Evolutionary conservation across 2,888 invertebrate species (phyloP).

Genomic region (Leptinotarsa haldemani): DNA sequence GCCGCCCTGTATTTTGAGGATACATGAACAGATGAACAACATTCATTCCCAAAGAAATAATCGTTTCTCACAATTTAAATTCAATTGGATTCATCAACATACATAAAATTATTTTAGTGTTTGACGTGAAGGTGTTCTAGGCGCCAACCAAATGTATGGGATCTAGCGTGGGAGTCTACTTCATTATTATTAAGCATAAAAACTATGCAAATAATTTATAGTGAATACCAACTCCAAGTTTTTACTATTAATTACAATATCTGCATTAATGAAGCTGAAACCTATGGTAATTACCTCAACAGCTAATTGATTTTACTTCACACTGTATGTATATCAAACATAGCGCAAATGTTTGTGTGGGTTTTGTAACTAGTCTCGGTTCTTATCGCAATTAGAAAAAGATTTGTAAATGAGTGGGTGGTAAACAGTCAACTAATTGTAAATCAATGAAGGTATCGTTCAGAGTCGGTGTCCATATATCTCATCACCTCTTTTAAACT

Average conservation of each 20-base stretch:
- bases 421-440: not conserved
- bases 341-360: conserved; percentile 19
- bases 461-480: not conserved
- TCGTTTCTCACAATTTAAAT: conserved; percentile 14
- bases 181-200: conserved; percentile 32
- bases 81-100: conserved; percentile 16
- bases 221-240: conserved; percentile 31
- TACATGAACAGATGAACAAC: not conserved
- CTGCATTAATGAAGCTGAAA: conserved; percentile 20
- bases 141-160: conserved; percentile 34
- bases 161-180: conserved; percentile 29
- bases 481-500: not conserved
- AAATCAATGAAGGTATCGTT: not conserved
- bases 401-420: not conserved
- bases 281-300: conserved; percentile 10
- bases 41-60: not conserved
- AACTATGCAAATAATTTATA: conserved; percentile 33
- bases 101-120: conserved; percentile 27
- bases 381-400: conserved; percentile 6
- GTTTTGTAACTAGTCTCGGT: conserved; percentile 3
- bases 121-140: conserved; percentile 31
- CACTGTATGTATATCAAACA: conserved; percentile 23
- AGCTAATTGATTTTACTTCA: conserved; percentile 26
- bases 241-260: conserved; percentile 30
- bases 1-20: not conserved